phyloP scores from a whole-genome alignment of 2,888 invertebrate genomes.

The Bugula neritina region DNA sequence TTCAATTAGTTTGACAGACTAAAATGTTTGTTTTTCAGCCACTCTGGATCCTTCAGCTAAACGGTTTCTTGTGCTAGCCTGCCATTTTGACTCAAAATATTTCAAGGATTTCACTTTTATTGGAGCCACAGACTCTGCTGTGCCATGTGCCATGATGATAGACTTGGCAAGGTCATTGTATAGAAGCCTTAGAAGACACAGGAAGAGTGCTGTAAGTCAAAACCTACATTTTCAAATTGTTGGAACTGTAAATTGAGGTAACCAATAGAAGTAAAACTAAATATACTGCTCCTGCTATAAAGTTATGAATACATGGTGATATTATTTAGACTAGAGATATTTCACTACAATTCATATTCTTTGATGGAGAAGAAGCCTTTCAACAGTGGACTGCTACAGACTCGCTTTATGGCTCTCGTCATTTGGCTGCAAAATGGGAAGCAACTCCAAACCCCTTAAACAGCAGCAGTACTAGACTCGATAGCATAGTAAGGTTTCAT shows the following conservation, averaged over 20 bases:
- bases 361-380: slow-evolving; percentile 96
- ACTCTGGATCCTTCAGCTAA: slow-evolving; percentile 3
- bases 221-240: no score
- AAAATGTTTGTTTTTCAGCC: slow-evolving; percentile 1
- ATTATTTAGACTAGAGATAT: slow-evolving; percentile 42
- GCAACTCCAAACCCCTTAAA: neutral
- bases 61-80: slow-evolving; percentile 59
- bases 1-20: no score
- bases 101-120: slow-evolving; percentile 59
- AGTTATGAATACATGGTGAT: no score
- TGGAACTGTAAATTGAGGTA: no score
- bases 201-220: no score
- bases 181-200: neutral
- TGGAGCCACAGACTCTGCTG: slow-evolving; percentile 86
- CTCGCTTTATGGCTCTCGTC: slow-evolving; percentile 84
- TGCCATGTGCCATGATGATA: slow-evolving; percentile 64
- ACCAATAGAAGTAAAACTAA: no score
- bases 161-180: slow-evolving; percentile 38
- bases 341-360: slow-evolving; percentile 74
- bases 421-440: slow-evolving; percentile 62
- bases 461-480: slow-evolving; percentile 3
- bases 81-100: slow-evolving; percentile 60
- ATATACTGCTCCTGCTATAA: no score
- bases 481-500: slow-evolving; percentile 27
- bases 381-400: slow-evolving; percentile 74